Conservation (phyloP, 2,113 vertebrate genomes). For the rat (Rattus norvegicus) region DNA sequence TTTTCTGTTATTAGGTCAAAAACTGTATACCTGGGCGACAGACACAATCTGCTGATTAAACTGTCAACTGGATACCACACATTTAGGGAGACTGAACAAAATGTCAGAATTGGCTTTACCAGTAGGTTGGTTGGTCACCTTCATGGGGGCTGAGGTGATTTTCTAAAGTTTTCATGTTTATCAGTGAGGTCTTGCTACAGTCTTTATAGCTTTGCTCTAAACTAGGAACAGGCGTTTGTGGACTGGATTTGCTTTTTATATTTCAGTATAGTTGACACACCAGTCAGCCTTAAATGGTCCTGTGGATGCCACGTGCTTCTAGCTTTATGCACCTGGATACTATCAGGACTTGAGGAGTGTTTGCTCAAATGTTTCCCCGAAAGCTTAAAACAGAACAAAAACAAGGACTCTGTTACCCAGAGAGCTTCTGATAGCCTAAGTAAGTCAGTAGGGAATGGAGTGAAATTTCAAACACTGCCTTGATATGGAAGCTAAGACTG, state of each 20-base stretch:
- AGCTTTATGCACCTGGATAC: background rate
- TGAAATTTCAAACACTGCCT: background rate
- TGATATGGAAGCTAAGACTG: background rate
- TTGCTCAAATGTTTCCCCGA: constrained; percentile 20
- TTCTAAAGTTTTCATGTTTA: constrained; percentile 23
- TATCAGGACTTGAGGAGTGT: background rate
- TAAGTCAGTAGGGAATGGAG: background rate
- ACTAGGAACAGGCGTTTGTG: constrained; percentile 38
- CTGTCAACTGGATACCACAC: background rate
- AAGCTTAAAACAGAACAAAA: background rate
- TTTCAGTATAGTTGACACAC: constrained; percentile 4
- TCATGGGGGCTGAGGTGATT: background rate
- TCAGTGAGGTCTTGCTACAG: constrained; percentile 27
- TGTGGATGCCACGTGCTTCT: background rate
- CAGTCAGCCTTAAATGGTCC: background rate
- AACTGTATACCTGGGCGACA: constrained; percentile 31
- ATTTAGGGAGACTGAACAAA: constrained; percentile 33
- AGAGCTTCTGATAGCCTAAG: background rate
- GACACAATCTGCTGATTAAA: background rate
- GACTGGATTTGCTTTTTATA: constrained; percentile 26
- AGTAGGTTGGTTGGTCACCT: constrained; percentile 32
- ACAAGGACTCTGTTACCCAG: background rate
- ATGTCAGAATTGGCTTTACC: background rate
- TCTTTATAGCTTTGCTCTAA: constrained; percentile 29
- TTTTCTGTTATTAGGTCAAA: constrained; percentile 59